A percentile compares a stretch with the other conserved stretches of the same genome.
Conservation (phyloP, 2,797 vertebrate species). For the Pseudotriccus pelzelni region DNA sequence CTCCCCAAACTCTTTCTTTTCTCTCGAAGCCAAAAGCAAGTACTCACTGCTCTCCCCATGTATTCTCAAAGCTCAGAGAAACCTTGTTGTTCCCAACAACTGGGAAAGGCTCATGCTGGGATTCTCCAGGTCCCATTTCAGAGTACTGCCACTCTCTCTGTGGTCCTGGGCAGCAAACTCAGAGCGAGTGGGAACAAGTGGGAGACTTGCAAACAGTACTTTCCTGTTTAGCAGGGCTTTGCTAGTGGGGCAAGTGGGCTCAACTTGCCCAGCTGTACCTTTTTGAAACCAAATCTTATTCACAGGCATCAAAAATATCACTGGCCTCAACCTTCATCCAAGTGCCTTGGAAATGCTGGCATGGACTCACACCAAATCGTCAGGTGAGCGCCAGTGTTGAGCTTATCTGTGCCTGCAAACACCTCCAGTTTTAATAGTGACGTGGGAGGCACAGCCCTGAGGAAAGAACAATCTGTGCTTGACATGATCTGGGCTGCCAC, state of each 20-base stretch:
- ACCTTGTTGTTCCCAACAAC: background rate
- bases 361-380: background rate
- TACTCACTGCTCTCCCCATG: background rate
- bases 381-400: background rate
- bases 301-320: background rate
- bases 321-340: background rate
- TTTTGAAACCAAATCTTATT: background rate
- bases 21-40: background rate
- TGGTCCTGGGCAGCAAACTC: background rate
- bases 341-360: background rate
- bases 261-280: background rate
- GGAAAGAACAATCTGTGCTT: background rate
- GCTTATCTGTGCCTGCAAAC: background rate
- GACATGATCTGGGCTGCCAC: rapidly evolving
- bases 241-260: background rate
- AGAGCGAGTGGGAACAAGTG: rapidly evolving
- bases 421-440: background rate
- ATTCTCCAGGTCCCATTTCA: background rate
- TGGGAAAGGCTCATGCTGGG: background rate
- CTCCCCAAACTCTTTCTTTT: slow-evolving; percentile 30
- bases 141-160: background rate
- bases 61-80: background rate
- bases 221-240: background rate
- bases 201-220: background rate
- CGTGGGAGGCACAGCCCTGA: background rate